phyloP scores from a whole-genome alignment of 1,140 invertebrate genomes.

The Ephestia elutella region DNA sequence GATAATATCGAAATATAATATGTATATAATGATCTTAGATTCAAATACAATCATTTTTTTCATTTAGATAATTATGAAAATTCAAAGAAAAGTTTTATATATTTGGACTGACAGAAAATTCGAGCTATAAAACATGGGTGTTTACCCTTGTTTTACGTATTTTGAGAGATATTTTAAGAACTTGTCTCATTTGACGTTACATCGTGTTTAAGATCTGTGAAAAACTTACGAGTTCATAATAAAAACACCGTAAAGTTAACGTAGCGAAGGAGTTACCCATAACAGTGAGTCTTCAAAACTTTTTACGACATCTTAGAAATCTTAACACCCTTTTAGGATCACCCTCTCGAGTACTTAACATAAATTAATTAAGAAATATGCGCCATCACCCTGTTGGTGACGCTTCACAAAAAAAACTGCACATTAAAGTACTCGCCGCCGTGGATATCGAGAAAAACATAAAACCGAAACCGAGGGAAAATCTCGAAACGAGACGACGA shows the following conservation, averaged over 20 bases:
- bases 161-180: not conserved
- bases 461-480: slow-evolving; percentile 58
- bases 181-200: not conserved
- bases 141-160: too few relatives aligned
- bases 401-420: slow-evolving; percentile 53
- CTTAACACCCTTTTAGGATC: slow-evolving; percentile 55
- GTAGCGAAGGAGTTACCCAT: slow-evolving; percentile 8
- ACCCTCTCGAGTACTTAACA: slow-evolving; percentile 57
- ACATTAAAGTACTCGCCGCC: slow-evolving; percentile 53
- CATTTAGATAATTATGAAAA: too few relatives aligned
- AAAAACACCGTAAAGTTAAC: slow-evolving; percentile 31
- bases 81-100: too few relatives aligned
- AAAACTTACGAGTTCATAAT: slow-evolving; percentile 5
- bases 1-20: too few relatives aligned
- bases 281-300: slow-evolving; percentile 41
- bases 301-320: slow-evolving; percentile 40
- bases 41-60: too few relatives aligned
- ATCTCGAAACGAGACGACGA: slow-evolving; percentile 37
- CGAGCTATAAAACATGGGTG: too few relatives aligned
- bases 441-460: slow-evolving; percentile 66
- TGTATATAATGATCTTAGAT: too few relatives aligned
- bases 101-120: too few relatives aligned
- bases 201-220: not conserved
- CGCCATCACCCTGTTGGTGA: slow-evolving; percentile 63
- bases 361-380: slow-evolving; percentile 71